Conservation (phyloP, 1,140 invertebrate genomes). For the Drosophila setifemur region DNA sequence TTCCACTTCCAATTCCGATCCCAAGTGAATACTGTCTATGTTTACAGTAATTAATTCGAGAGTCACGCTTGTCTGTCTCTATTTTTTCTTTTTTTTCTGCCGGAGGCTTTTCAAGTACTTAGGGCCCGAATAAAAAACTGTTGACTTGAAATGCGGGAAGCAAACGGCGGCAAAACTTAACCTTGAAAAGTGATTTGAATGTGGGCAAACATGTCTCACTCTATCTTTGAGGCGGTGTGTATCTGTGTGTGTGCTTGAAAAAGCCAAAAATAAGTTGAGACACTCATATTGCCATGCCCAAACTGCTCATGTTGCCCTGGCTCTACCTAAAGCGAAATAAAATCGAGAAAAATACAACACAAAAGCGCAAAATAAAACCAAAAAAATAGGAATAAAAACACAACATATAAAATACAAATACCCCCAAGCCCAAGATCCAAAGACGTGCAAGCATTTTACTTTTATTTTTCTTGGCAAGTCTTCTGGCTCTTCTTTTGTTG, state of each 20-base stretch:
- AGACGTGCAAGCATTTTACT: constrained; percentile 40
- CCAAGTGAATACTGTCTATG: constrained; percentile 17
- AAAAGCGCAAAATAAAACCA: constrained; percentile 1
- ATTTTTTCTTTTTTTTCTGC: background rate
- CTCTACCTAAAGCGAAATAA: constrained; percentile 16
- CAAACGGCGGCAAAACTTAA: constrained; percentile 56
- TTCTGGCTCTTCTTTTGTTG: constrained; percentile 31
- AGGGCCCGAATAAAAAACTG: constrained; percentile 1
- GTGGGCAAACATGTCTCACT: constrained; percentile 53
- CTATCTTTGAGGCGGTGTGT: constrained; percentile 1
- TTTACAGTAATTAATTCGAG: constrained; percentile 51
- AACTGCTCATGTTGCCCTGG: constrained; percentile 28
- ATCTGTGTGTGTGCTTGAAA: constrained; percentile 20
- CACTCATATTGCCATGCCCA: constrained; percentile 45
- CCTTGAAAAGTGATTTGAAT: constrained; percentile 63
- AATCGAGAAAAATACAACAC: constrained; percentile 7
- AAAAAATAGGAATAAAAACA: constrained; percentile 29
- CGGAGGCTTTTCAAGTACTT: constrained; percentile 15
- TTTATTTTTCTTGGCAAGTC: constrained; percentile 51
- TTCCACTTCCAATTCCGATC: no score
- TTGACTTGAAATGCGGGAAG: constrained; percentile 47
- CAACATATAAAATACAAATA: background rate
- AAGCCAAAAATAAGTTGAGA: constrained; percentile 61
- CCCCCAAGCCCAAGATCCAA: constrained; percentile 15
- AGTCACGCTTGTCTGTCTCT: constrained; percentile 26